These are phyloP conservation scores for Augiades crinisus DNA, from an alignment of 2,888 invertebrate genomes.

Conservation along the genomic window DNA sequence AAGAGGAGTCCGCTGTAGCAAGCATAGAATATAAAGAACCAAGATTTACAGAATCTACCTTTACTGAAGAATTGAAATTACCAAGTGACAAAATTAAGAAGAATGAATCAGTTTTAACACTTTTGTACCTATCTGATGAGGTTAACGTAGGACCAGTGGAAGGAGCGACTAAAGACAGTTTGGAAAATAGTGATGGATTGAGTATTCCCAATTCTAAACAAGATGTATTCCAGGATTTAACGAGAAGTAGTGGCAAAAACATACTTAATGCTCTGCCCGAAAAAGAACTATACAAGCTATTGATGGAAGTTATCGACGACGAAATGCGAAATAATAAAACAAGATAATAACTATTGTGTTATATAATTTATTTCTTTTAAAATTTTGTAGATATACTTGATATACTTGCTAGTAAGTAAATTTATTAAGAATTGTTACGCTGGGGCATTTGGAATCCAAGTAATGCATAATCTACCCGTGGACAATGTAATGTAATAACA, in stretches of 20 bases:
- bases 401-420: no score
- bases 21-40: background rate
- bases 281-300: constrained; percentile 36
- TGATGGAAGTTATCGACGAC: constrained; percentile 35
- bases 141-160: constrained; percentile 32
- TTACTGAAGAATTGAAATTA: constrained; percentile 7
- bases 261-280: constrained; percentile 28
- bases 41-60: constrained; percentile 4
- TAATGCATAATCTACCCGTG: no score
- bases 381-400: no score
- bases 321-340: constrained; percentile 30
- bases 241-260: constrained; percentile 29
- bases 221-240: constrained; percentile 31
- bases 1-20: constrained; percentile 26
- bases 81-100: background rate
- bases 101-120: constrained; percentile 38
- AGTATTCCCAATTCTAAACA: constrained; percentile 26
- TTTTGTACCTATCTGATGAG: constrained; percentile 44
- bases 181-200: constrained; percentile 28
- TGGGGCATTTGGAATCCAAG: no score
- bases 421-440: no score
- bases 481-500: no score
- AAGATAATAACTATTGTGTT: no score
- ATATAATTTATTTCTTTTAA: no score
- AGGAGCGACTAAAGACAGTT: background rate